phyloP scores from a whole-genome alignment of 2,888 invertebrate genomes.

The Thysanoteuthis rhombus region DNA sequence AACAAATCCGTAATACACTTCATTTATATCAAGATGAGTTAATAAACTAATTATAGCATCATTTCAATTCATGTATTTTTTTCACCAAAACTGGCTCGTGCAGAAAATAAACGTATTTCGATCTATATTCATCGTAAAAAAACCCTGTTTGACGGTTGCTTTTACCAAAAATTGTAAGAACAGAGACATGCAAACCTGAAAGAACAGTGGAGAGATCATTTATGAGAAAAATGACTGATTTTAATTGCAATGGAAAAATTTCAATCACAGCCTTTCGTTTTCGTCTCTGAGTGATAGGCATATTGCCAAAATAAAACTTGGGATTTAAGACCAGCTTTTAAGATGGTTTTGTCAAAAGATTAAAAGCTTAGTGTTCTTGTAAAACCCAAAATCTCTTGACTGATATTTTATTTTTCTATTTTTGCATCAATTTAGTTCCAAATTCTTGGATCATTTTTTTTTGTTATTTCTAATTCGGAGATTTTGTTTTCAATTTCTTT shows the following conservation, averaged over 20 bases:
- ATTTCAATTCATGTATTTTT: too few relatives aligned
- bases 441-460: neutral
- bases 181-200: too few relatives aligned
- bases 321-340: neutral
- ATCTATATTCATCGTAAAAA: too few relatives aligned
- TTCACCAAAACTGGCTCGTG: too few relatives aligned
- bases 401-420: neutral
- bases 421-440: neutral
- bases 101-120: too few relatives aligned
- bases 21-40: too few relatives aligned
- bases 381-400: neutral
- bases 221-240: neutral
- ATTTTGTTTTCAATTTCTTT: neutral
- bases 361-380: neutral
- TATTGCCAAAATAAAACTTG: neutral
- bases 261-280: too few relatives aligned
- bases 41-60: too few relatives aligned
- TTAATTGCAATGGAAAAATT: neutral
- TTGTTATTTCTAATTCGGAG: neutral
- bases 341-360: neutral
- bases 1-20: too few relatives aligned
- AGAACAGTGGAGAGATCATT: neutral
- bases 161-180: too few relatives aligned
- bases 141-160: too few relatives aligned
- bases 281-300: neutral